phyloP scores from a whole-genome alignment of 1,140 invertebrate genomes.

The Cephus cinctus region DNA sequence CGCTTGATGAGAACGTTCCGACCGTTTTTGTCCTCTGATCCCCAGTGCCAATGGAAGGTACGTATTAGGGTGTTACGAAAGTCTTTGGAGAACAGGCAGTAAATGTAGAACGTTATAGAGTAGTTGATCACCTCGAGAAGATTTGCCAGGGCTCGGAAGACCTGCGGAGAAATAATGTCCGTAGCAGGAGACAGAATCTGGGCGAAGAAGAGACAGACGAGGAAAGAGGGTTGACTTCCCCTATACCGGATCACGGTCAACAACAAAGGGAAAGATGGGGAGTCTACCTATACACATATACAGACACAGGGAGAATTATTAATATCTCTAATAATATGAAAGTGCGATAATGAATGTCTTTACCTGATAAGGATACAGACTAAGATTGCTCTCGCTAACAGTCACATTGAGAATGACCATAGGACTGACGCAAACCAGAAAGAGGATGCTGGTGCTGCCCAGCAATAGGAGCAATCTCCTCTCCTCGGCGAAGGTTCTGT shows the following conservation, averaged over 20 bases:
- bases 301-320: too few relatives aligned
- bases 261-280: too few relatives aligned
- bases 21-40: conserved; percentile 23
- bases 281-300: too few relatives aligned
- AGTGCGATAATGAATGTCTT: too few relatives aligned
- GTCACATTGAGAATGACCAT: conserved; percentile 74
- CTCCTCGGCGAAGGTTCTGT: conserved; percentile 70
- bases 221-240: too few relatives aligned
- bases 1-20: conserved; percentile 30
- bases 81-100: conserved; percentile 75
- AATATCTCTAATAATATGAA: too few relatives aligned
- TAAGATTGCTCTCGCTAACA: conserved; percentile 63
- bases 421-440: conserved; percentile 75
- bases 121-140: conserved; percentile 74
- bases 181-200: too few relatives aligned
- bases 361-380: conserved; percentile 66
- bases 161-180: too few relatives aligned
- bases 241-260: too few relatives aligned
- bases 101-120: conserved; percentile 78
- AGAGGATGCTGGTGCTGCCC: conserved; percentile 71
- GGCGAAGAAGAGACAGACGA: too few relatives aligned
- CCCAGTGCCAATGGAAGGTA: conserved; percentile 64
- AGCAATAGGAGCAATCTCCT: conserved; percentile 67
- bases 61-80: conserved; percentile 69
- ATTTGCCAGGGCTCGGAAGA: conserved; percentile 73